These are phyloP conservation scores for Pseudococcus viburni DNA, from an alignment of 2,888 invertebrate genomes.

Conservation along the genomic window DNA sequence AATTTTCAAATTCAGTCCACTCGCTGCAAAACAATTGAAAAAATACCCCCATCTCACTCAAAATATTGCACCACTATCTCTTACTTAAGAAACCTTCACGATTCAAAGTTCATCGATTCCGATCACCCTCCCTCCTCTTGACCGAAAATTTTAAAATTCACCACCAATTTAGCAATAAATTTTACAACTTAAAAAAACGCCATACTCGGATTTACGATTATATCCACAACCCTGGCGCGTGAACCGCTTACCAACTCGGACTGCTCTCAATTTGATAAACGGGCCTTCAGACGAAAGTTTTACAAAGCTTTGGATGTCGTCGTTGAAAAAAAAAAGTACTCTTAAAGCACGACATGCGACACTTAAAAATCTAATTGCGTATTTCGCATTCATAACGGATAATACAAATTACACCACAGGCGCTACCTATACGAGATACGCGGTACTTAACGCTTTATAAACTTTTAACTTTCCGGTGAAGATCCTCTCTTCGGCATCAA, in stretches of 20 bases:
- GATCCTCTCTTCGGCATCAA: constrained; percentile 21
- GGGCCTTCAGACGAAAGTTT: constrained; percentile 14
- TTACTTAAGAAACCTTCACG: background rate
- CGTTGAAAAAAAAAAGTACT: background rate
- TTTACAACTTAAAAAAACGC: background rate
- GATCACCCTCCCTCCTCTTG: no score
- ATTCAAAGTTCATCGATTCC: background rate
- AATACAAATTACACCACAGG: constrained; percentile 54
- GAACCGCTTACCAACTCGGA: constrained; percentile 31
- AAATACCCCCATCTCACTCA: background rate
- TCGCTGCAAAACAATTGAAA: no score
- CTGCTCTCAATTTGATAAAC: background rate
- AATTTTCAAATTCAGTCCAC: no score
- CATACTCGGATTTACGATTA: background rate
- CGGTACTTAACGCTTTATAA: constrained; percentile 62
- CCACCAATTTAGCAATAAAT: background rate
- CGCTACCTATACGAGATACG: constrained; percentile 62
- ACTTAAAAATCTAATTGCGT: constrained; percentile 59
- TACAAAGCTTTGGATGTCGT: background rate
- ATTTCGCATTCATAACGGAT: constrained; percentile 64
- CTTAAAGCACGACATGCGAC: constrained; percentile 25
- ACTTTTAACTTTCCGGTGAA: constrained; percentile 64
- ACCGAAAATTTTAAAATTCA: background rate
- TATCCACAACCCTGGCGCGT: background rate
- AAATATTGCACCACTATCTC: no score